phyloP scores from a whole-genome alignment of 2,797 vertebrate species.

The Pyrrhura leucotis region DNA sequence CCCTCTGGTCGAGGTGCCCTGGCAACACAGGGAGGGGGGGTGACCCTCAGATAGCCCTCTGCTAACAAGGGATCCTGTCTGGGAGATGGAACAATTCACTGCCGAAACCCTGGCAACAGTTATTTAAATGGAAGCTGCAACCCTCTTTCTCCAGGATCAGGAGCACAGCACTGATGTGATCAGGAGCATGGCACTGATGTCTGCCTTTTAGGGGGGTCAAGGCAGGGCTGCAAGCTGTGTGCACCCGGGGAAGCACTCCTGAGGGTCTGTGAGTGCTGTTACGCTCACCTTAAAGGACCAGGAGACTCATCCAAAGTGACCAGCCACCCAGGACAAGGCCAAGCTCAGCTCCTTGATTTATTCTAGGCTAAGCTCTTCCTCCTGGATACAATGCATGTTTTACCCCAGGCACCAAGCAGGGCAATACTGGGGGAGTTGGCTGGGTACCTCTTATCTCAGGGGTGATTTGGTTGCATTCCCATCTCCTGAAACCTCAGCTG shows the following conservation, averaged over 20 bases:
- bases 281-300: background rate
- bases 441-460: background rate
- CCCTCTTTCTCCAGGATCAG: background rate
- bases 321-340: background rate
- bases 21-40: background rate
- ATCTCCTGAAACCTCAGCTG: background rate
- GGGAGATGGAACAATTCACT: background rate
- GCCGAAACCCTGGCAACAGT: background rate
- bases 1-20: background rate
- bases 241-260: background rate
- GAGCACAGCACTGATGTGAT: background rate
- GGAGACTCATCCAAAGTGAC: background rate
- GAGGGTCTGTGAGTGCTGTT: background rate
- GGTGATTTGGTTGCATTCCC: background rate
- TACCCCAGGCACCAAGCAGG: background rate
- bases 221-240: background rate
- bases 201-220: background rate
- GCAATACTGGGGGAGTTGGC: accelerated
- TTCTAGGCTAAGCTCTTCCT: background rate
- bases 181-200: background rate
- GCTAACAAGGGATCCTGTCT: background rate
- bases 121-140: background rate
- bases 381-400: background rate
- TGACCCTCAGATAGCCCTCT: background rate
- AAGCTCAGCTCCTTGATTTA: background rate